Conservation (phyloP, 1,140 invertebrate genomes). For the Drosophila watanabei region DNA sequence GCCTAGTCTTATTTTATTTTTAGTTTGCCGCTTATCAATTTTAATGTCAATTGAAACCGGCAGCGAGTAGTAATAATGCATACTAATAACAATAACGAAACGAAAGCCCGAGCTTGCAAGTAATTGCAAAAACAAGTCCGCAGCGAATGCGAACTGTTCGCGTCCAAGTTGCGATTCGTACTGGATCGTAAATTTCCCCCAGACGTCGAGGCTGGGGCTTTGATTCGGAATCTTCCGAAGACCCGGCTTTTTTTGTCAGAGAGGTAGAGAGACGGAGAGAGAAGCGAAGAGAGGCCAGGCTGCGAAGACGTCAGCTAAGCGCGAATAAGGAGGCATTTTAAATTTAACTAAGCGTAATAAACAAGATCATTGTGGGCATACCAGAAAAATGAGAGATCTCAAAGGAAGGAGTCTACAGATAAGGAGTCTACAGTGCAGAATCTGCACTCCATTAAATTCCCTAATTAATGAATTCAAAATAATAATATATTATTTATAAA, state of each 20-base stretch:
- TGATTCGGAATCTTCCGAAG: slow-evolving; percentile 34
- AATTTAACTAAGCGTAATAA: slow-evolving; percentile 67
- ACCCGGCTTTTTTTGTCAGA: slow-evolving; percentile 35
- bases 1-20: slow-evolving; percentile 54
- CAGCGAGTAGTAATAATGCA: slow-evolving; percentile 45
- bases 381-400: background rate
- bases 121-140: slow-evolving; percentile 8
- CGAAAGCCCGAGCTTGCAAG: slow-evolving; percentile 1
- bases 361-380: slow-evolving; percentile 46
- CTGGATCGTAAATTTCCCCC: slow-evolving; percentile 58
- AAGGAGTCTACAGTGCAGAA: background rate
- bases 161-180: slow-evolving; percentile 58
- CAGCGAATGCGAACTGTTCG: slow-evolving; percentile 53
- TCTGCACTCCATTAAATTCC: background rate
- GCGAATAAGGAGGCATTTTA: slow-evolving; percentile 48
- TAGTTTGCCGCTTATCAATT: slow-evolving; percentile 74
- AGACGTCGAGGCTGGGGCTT: slow-evolving; percentile 13
- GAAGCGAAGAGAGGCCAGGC: slow-evolving; percentile 13
- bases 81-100: slow-evolving; percentile 49
- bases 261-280: slow-evolving; percentile 8
- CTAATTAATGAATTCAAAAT: background rate
- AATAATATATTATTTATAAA: background rate
- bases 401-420: background rate
- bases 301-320: slow-evolving; percentile 27
- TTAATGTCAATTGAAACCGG: slow-evolving; percentile 70